Evolutionary conservation across 2,113 vertebrate species (phyloP).

Genomic region (Misgurnus mizolepis): DNA sequence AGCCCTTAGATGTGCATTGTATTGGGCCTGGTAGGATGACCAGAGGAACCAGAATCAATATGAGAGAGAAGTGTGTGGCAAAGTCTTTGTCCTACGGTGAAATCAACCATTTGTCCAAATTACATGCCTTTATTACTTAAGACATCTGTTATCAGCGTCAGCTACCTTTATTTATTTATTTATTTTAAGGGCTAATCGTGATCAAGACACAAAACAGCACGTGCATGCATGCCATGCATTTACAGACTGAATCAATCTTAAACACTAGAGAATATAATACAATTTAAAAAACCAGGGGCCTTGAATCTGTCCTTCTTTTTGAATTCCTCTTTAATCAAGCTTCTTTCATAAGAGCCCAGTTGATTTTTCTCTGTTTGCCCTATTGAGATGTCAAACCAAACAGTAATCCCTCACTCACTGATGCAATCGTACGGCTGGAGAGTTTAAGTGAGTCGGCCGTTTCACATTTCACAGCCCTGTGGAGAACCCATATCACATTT

Average conservation of each 20-base stretch:
- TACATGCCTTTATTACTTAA: constrained; percentile 9
- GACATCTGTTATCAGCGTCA: constrained; percentile 17
- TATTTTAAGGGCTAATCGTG: neutral
- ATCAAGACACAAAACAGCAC: constrained; percentile 4
- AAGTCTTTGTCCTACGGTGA: constrained; percentile 29
- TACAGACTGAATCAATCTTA: neutral
- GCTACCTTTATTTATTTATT: neutral
- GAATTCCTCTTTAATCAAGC: neutral
- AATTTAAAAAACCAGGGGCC: neutral
- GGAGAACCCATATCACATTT: constrained; percentile 24
- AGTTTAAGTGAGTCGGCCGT: constrained; percentile 14
- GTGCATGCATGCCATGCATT: neutral
- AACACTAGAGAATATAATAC: neutral
- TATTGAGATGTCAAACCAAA: constrained; percentile 19
- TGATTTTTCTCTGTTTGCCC: neutral
- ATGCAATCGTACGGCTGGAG: constrained; percentile 10
- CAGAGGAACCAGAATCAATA: constrained; percentile 36
- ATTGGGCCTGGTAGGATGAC: constrained; percentile 23
- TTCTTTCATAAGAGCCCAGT: neutral
- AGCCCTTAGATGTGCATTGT: constrained; percentile 32
- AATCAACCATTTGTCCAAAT: constrained; percentile 25
- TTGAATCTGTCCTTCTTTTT: neutral
- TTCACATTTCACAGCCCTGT: constrained; percentile 9
- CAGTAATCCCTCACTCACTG: constrained; percentile 22
- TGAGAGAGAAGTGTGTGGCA: constrained; percentile 11